Evolutionary conservation across 2,888 invertebrate species (phyloP), one percentile per base, ranked within the genome.

Genomic region (Tillus elongatus): DNA sequence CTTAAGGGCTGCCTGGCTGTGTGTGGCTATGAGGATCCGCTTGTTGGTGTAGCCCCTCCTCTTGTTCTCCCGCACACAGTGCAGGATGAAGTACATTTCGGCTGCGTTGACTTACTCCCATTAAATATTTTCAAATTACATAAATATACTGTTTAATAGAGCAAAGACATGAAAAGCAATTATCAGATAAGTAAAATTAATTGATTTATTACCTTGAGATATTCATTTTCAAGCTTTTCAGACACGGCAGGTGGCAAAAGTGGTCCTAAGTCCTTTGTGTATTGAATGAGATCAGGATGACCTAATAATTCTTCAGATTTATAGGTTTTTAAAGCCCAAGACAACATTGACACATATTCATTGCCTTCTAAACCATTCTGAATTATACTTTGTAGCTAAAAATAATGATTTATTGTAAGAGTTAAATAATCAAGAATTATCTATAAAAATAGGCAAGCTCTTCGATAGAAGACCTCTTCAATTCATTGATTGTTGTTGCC

Each of bases 301-400:
- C 79, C 79, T 80, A 97, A 85, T 45, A 97, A 65, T 54, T 97
- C 93, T 2, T 75, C 68, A 0, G 92, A 89, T 0, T 80, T 76
- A 62, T 98, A 98, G 0, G 88, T 88, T 59, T 91, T 90, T 46
- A 91, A 76, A 9, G 82, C 78, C 97, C 97, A 98, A 0, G 86
- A 83, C 4, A 98, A 69, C 36, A 98, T 67, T 0, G 95, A 89
- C 1, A 97, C 93, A 61, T 91, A 90, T 64, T 98, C 98, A 61
- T 96, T 96, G 27, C 95, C 96, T 69, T 96, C 88, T 36, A 97
- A 66, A 0, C 90, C 90, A 51, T 76, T 82, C 24, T 77, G 74
- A n/a, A 92, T 87, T 30, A 92, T 76, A 54, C 91, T 91, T 66
- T 89, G 81, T 10, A 96, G 67, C 85, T 79, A 50, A 26, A 56